Evolutionary conservation across 2,113 vertebrate genomes (phyloP).

Genomic region (Austrofundulus limnaeus): DNA sequence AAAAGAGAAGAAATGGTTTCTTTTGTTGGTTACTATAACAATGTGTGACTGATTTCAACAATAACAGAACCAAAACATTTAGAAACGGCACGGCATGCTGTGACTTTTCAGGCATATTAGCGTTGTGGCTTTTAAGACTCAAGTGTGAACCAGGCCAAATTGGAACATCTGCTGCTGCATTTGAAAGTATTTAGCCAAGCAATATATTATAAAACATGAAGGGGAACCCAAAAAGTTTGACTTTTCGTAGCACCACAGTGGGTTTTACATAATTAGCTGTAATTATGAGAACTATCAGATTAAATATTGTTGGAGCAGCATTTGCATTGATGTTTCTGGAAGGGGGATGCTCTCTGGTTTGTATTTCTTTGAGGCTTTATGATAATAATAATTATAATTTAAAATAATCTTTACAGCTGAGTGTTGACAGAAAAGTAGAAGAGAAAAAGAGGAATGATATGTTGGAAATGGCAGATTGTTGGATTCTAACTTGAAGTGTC

Average conservation of each 20-base stretch:
- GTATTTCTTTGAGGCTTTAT: neutral
- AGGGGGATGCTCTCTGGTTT: neutral
- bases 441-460: neutral
- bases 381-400: no score
- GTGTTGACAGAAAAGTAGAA: neutral
- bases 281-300: no score
- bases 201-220: no score
- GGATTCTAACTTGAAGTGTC: neutral
- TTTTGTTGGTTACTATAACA: slow-evolving; percentile 43
- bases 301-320: neutral
- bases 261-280: neutral
- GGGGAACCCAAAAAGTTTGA: no score
- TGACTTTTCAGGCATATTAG: neutral
- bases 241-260: neutral
- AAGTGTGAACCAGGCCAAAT: neutral
- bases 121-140: neutral
- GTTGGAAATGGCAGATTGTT: neutral
- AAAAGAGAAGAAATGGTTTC: slow-evolving; percentile 33
- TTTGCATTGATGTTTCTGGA: no score
- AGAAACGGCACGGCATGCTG: neutral
- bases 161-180: neutral
- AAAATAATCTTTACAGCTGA: neutral
- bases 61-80: slow-evolving; percentile 12
- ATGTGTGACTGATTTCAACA: slow-evolving; percentile 29
- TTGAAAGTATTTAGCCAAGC: neutral